Conservation (phyloP, 2,797 vertebrate species). For the Phoeniculus purpureus region DNA sequence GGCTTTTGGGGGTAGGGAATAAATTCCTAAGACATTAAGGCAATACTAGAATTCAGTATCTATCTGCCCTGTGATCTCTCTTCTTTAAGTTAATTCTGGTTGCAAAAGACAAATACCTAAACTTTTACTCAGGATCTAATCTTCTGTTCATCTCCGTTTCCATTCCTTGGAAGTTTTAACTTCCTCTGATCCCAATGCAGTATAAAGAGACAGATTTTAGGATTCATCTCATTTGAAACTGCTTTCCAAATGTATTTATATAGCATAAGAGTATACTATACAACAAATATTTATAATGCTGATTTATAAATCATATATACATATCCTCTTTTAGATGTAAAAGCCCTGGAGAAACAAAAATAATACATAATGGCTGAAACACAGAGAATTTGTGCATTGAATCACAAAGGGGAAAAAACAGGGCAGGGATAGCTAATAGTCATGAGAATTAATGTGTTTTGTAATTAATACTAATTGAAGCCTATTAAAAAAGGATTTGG, state of each 20-base stretch:
- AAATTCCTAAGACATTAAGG: background rate
- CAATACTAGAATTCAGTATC: background rate
- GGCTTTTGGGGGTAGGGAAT: rapidly evolving
- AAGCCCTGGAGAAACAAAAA: background rate
- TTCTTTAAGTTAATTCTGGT: background rate
- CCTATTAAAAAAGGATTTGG: background rate
- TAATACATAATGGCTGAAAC: background rate
- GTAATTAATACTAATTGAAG: background rate
- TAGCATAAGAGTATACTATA: too few relatives aligned
- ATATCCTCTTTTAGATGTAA: background rate
- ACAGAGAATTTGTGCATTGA: background rate
- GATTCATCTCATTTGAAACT: background rate
- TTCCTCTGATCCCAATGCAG: background rate
- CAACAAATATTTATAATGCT: background rate
- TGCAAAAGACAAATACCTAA: background rate
- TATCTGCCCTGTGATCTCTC: background rate
- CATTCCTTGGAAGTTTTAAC: background rate
- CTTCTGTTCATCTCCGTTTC: background rate
- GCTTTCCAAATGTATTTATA: background rate
- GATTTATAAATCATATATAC: too few relatives aligned
- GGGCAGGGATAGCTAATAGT: background rate
- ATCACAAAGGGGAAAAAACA: background rate
- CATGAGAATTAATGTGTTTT: background rate
- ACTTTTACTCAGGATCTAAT: background rate
- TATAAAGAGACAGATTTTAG: background rate